Evolutionary conservation across 2,797 vertebrate species (phyloP), one percentile per base, ranked within the genome.

Genomic region (Loriculus beryllinus): DNA sequence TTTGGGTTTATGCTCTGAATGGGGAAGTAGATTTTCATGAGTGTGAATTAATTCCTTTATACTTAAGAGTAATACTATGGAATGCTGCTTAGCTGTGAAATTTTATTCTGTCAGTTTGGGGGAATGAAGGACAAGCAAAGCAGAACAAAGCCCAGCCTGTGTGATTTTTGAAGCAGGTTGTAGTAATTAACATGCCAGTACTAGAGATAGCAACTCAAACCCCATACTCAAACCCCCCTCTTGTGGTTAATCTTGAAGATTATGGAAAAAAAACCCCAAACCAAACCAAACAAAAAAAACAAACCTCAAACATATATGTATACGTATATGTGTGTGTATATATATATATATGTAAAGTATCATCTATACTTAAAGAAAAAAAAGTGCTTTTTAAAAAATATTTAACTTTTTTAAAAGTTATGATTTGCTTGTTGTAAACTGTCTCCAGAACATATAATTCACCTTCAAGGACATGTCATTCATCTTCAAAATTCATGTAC

Each of bases 181-280:
- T 29, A 72, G 19, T 57, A 81, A 78, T 86, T 90, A 92, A 62
- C 3, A 12, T 39, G 3, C 48, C 59, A 78, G 52, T 68, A 10
- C 29, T 65, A 57, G 40, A 71, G 65, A 37, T 83, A 83, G 85
- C 94, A 95, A 81, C 14, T 92, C 72, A 47, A 90, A 63, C 18
- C 62, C 76, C 59, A 25, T 86, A 91, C 95, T 95, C n/a, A n/a
- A n/a, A n/a, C n/a, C n/a, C n/a, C 95, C 92, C 94, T 96, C 95
- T 96, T 86, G 95, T 95, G 95, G 95, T 92, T 93, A 92, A 81
- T 35, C 6, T 83, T 15, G n/a, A 94, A 71, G 64, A 81, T 57
- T 49, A 39, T 56, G 15, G 65, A 33, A n/a, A n/a, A n/a, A 8
- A 6, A 11, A 10, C 20, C 10, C 14, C 21, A 54, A 52, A 54